Evolutionary conservation across 2,797 vertebrate species (phyloP), one percentile per base, ranked within the genome.

Genomic region (Hyperoplus immaculatus): DNA sequence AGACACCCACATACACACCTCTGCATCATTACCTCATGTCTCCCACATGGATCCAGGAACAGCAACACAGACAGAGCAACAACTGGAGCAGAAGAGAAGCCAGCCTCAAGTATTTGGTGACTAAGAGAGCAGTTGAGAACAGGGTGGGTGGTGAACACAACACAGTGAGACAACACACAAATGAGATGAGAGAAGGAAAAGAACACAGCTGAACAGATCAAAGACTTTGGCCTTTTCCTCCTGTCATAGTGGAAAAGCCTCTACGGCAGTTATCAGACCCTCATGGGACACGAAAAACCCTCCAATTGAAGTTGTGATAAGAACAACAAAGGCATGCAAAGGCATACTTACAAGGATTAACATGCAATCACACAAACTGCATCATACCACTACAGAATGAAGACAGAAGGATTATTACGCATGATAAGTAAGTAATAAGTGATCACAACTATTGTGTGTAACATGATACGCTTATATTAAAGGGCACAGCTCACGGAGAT

Each of bases 51-150:
- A 82, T 89, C 1, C 21, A 57, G 75, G 63, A 82, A 76, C 84
- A 72, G 81, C 78, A 51, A 57, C 80, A 77, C 80, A 82, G 77
- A 38, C 72, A 50, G 62, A 84, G 83, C 47, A 85, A 76, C 88
- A 93, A 92, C 86, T 93, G 78, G 88, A 93, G 91, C 90, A 91
- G 90, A 91, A 93, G 84, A 85, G 79, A 73, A 81, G 77, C 68
- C 75, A 43, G 85, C 81, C 72, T 59, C 46, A 55, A 87, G 77
- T 81, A 78, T 84, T 86, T 77, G 81, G 80, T 87, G 88, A 92
- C 84, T 90, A 81, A 88, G 77, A 73, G 54, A 82, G 75, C 80
- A 21, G 71, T 18, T 18, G 59, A 70, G 82, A 85, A 75, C 75
- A 63, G 54, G 8, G 85, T 78, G 83, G 87, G 77, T 76, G 81